Base-by-base conservation (phyloP, 2,888 invertebrate genomes). In the Cinara cedri region DNA sequence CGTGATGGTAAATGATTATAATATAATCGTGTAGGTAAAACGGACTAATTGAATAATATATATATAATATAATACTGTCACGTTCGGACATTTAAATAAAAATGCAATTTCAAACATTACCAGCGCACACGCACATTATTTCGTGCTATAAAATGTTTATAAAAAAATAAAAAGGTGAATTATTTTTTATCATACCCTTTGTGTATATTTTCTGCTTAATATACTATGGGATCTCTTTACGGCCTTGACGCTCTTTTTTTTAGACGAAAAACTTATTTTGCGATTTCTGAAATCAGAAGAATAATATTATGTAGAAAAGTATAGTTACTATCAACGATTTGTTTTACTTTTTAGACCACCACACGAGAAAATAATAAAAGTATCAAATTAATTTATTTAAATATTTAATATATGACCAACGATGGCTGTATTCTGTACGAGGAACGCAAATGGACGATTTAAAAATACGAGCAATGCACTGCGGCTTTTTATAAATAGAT, bases 231-330 rank as follows among this genome's bases (percentile, higher is more conserved):
- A 34, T 9, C 24, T 60, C 26, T 60, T 26, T 60, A 66, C 9
- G 66, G 24, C 16, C 21, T 49, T 13, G 66, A 49, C 9, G 49
- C 9, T 19, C 1, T 49, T 60, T 72, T 9, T 46, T 60, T 46
- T 72, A 60, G 14, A 16, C 26, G 72, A 24, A 60, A 21, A 60
- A 46, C 46, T 26, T 26, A 4, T 34, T 34, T 60, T 26, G 72
- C 19, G 49, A 60, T 46, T 57, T 72, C 60, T 60, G 49, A 72
- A 72, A 72, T 49, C 60, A 72, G n/a, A 72, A 72, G 46, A 70
- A 70, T 70, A 70, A 14, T 8, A 68, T n/a, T n/a, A n/a, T 54
- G 8, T 54, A 54, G 54, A 54, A 1, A 24, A 26, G n/a, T n/a
- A n/a, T n/a, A n/a, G n/a, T n/a, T n/a, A n/a, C n/a, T n/a, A n/a